Base-by-base conservation (phyloP, 2,888 invertebrate species). In the Alsophila aescularia region DNA sequence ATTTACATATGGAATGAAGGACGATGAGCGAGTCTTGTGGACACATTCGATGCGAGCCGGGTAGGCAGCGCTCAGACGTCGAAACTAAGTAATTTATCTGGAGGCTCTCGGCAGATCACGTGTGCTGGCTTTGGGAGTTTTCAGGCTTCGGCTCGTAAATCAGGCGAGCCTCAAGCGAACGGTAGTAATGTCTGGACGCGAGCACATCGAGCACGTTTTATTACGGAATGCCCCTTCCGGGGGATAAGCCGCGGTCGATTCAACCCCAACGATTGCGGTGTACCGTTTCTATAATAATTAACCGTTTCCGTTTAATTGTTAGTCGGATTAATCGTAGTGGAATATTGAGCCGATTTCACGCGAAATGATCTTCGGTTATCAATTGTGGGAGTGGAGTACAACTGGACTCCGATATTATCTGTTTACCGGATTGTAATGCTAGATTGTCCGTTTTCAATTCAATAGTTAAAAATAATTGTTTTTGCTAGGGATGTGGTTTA, bases 11-110 rank as follows among this genome's bases (percentile, higher is more conserved):
- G 31, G 48, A 52, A 44, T 34, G 43, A 35, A 27, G 41, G 49
- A 12, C 31, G 39, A 50, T 53, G 52, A 41, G 54, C 36, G 49
- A 18, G 59, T 31, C 39, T 45, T 31, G 57, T 50, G 57, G 64
- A 65, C 60, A 54, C 44, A 49, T 51, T 44, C 45, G 56, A 49
- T 51, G 44, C 45, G 56, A 58, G 53, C 58, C 44, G 35, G 40
- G 36, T 44, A 37, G 58, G 59, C 44, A 54, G 12, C 34, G 66
- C 67, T 66, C 66, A 67, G 61, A 70, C 68, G 75, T 75, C 71
- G 66, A 67, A 66, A 62, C 65, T 73, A 76, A 73, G 75, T 76
- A 76, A 75, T 75, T 72, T 75, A 75, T 75, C 67, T 70, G 58
- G 42, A 62, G 63, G 62, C 56, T 61, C 41, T 54, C 47, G 52